A percentile compares a stretch with the other conserved stretches of the same genome.
phyloP scores from a whole-genome alignment of 2,797 vertebrate genomes.

The Malacoraja senta region DNA sequence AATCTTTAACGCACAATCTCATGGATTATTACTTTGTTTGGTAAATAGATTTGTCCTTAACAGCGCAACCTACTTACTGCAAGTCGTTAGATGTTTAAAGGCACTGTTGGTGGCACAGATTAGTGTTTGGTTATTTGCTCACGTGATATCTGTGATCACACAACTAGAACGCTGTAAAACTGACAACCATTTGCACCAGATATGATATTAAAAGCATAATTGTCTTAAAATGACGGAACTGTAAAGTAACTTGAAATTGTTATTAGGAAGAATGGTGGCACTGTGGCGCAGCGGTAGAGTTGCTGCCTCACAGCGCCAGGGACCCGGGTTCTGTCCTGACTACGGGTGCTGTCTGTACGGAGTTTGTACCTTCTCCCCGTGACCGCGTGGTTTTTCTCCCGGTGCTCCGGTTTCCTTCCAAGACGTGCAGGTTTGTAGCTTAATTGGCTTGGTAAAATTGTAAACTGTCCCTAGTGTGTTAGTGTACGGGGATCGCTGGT shows the following conservation, averaged over 20 bases:
- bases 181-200: not conserved
- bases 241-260: not conserved
- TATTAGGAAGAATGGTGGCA: not conserved
- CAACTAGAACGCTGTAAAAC: not conserved
- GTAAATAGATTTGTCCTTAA: constrained; percentile 28
- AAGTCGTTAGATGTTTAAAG: constrained; percentile 27
- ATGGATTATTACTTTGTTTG: constrained; percentile 34
- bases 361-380: too few relatives aligned
- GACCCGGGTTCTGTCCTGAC: too few relatives aligned
- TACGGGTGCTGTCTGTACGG: too few relatives aligned
- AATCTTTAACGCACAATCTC: not conserved
- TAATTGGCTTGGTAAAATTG: too few relatives aligned
- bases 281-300: too few relatives aligned
- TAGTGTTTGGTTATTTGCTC: constrained; percentile 14
- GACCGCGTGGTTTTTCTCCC: too few relatives aligned
- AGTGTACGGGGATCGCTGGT: too few relatives aligned
- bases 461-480: too few relatives aligned
- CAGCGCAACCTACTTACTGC: constrained; percentile 30
- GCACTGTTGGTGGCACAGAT: constrained; percentile 1
- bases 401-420: too few relatives aligned
- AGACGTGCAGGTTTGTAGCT: too few relatives aligned
- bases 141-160: constrained; percentile 19
- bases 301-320: too few relatives aligned
- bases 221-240: not conserved
- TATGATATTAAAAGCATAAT: not conserved